Evolutionary conservation across 2,888 invertebrate genomes (phyloP).

Genomic region (Gastracanthus pulcherrimus): DNA sequence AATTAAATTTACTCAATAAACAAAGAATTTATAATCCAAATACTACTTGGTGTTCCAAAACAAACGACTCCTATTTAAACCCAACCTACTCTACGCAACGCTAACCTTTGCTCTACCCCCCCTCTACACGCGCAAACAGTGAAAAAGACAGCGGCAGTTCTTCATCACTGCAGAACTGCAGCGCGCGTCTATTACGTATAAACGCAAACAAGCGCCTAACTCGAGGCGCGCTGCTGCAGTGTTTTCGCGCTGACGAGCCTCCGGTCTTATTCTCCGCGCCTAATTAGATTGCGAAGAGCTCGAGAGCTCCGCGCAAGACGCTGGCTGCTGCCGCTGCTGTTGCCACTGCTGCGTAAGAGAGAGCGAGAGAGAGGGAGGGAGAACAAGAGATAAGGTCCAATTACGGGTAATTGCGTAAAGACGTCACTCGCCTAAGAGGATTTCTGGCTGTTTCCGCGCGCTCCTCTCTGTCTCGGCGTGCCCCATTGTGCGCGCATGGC

Average conservation of each 20-base stretch:
- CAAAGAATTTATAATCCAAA: too few species aligned
- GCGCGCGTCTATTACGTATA: too few species aligned
- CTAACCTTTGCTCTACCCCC: too few species aligned
- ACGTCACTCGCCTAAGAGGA: slow-evolving; percentile 77
- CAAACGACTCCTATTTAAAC: too few species aligned
- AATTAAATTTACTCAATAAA: too few species aligned
- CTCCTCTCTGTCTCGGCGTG: slow-evolving; percentile 40
- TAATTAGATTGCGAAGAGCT: slow-evolving; percentile 74
- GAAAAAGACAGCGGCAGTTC: too few species aligned
- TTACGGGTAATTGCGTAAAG: slow-evolving; percentile 77
- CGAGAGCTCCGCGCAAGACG: slow-evolving; percentile 44
- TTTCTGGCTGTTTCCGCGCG: slow-evolving; percentile 62
- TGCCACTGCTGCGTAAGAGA: neutral
- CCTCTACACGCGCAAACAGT: too few species aligned
- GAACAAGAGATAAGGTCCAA: slow-evolving; percentile 67
- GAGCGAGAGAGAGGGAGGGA: slow-evolving; percentile 1
- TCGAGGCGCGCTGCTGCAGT: neutral
- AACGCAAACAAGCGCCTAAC: neutral
- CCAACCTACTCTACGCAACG: too few species aligned
- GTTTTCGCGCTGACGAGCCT: slow-evolving; percentile 58
- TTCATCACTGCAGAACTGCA: too few species aligned
- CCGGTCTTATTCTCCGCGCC: slow-evolving; percentile 71
- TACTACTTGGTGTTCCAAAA: too few species aligned
- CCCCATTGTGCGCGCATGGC: slow-evolving; percentile 68
- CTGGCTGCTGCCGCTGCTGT: neutral